Conservation (phyloP, 2,113 vertebrate species). For the Catharus bicknelli region DNA sequence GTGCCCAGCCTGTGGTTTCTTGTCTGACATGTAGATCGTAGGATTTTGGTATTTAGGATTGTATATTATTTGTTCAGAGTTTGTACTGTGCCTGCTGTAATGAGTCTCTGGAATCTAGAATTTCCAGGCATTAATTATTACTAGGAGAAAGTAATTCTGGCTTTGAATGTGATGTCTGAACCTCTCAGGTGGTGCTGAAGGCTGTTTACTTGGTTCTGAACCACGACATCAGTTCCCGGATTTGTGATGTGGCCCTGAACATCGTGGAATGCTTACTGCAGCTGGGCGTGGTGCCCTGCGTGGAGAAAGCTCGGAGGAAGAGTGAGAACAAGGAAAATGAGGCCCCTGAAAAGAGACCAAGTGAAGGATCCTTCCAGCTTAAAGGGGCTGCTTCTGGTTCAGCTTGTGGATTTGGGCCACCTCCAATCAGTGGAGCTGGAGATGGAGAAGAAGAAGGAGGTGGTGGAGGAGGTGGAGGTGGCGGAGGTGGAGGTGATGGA, state of each 20-base stretch:
- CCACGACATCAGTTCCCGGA: constrained; percentile 95
- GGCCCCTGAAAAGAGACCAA: constrained; percentile 77
- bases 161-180: neutral
- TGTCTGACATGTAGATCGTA: neutral
- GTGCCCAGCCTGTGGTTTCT: neutral
- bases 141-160: neutral
- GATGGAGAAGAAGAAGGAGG: constrained; percentile 76
- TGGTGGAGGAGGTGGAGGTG: constrained; percentile 73
- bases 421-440: constrained; percentile 68
- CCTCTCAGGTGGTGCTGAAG: constrained; percentile 87
- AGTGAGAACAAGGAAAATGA: constrained; percentile 92
- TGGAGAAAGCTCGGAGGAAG: constrained; percentile 86
- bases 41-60: neutral
- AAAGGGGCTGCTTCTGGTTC: constrained; percentile 74
- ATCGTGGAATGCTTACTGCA: constrained; percentile 96
- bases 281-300: constrained; percentile 90
- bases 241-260: constrained; percentile 94
- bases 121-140: neutral
- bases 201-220: constrained; percentile 94
- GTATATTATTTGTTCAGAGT: neutral
- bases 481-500: constrained; percentile 71
- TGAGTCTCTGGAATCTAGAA: neutral
- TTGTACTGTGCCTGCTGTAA: neutral
- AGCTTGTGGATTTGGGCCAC: constrained; percentile 69
- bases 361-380: constrained; percentile 82